phyloP scores from a whole-genome alignment of 2,797 vertebrate species.

The Neostethus bicornis region DNA sequence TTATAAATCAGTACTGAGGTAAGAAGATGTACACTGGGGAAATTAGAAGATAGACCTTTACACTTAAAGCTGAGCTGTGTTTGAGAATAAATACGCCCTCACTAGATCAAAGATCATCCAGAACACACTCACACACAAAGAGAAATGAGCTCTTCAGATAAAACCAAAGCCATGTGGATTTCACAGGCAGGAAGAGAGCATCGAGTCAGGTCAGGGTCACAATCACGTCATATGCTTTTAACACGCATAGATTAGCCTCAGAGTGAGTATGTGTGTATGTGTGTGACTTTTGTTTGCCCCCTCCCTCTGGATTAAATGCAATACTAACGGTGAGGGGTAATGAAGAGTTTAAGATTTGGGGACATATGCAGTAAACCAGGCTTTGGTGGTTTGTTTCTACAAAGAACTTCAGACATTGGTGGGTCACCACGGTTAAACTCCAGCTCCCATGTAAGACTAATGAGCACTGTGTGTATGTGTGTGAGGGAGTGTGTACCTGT shows the following conservation, averaged over 20 bases:
- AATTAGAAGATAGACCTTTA: constrained; percentile 16
- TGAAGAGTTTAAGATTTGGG: constrained; percentile 30
- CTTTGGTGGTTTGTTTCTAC: constrained; percentile 20
- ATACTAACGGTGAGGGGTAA: constrained; percentile 41
- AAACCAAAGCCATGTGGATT: constrained; percentile 30
- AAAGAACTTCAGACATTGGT: constrained; percentile 3
- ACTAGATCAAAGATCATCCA: constrained; percentile 19
- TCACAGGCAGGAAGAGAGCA: constrained; percentile 11
- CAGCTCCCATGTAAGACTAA: constrained; percentile 4
- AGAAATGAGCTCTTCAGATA: constrained; percentile 25
- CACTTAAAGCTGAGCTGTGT: constrained; percentile 21
- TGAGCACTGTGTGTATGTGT: constrained; percentile 12
- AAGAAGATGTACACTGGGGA: constrained; percentile 1
- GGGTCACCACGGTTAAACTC: constrained; percentile 15
- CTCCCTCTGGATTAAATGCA: constrained; percentile 50
- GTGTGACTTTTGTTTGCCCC: constrained; percentile 23
- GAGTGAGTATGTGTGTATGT: constrained; percentile 2
- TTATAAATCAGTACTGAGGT: constrained; percentile 1
- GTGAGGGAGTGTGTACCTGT: constrained; percentile 81
- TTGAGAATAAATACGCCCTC: constrained; percentile 8
- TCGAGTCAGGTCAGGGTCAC: constrained; percentile 34
- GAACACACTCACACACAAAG: constrained; percentile 9
- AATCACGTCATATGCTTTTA: not conserved
- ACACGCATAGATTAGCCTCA: constrained; percentile 16
- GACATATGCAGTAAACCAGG: constrained; percentile 23